Base-by-base conservation (phyloP, 2,888 invertebrate species). In the Ochropacha duplaris region DNA sequence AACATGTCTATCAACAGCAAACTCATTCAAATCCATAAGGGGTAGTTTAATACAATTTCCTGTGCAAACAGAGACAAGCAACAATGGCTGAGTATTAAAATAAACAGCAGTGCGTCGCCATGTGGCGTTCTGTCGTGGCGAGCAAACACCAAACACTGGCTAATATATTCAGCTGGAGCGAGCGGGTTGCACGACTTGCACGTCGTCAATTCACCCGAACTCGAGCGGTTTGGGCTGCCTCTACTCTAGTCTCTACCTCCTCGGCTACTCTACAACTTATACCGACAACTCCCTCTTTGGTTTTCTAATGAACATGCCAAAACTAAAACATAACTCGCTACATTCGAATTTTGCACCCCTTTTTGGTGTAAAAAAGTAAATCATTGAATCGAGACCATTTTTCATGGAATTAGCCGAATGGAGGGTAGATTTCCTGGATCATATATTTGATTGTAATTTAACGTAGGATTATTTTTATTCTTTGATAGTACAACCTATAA, bases 51-150 rank as follows among this genome's bases (percentile, higher is more conserved):
- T 82, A 85, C 80, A 81, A 84, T 82, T 83, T 86, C 81, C 87
- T 87, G 76, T 51, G 75, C 82, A 90, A 90, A 91, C 84, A 90
- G 76, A 60, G 77, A 79, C 84, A 76, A 83, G 80, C 88, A 86
- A 90, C 91, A 89, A 87, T 87, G 85, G 86, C 74, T 90, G 89
- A 91, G 91, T 90, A 92, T 92, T 92, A 89, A 90, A 92, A 90
- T 90, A 92, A 92, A 92, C 76, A 77, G 75, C 71, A 68, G 67
- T 74, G 74, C 72, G 79, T 80, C 83, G 88, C 90, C 92, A 91
- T 91, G 90, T 91, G 92, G 88, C 84, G 75, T 76, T 14, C 52
- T 62, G 80, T 72, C 77, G 81, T 78, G 81, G 78, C 82, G 81
- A 78, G 79, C 80, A 87, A 88, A 89, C 82, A 86, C 77, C 79